phyloP scores from a whole-genome alignment of 2,797 vertebrate species.

The Tenualosa ilisha region DNA sequence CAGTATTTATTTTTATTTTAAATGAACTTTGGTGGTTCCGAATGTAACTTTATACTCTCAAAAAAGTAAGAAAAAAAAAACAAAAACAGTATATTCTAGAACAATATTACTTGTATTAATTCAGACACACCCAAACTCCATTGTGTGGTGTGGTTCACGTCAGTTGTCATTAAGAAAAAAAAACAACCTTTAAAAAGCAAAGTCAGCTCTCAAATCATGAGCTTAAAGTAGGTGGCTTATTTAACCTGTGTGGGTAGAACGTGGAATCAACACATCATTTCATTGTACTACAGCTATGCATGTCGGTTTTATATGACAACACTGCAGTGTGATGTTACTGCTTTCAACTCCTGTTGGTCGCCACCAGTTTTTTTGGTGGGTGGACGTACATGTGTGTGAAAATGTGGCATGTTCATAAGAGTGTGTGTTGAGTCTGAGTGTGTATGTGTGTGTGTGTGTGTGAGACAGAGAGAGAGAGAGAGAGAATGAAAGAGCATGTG shows the following conservation, averaged over 20 bases:
- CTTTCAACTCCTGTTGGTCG: slow-evolving; percentile 61
- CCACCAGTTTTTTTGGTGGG: slow-evolving; percentile 64
- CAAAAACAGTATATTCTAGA: slow-evolving; percentile 54
- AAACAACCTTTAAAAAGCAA: slow-evolving; percentile 16
- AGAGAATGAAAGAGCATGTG: not conserved
- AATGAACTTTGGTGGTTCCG: slow-evolving; percentile 69
- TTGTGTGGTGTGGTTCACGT: slow-evolving; percentile 31
- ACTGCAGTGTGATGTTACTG: slow-evolving; percentile 56
- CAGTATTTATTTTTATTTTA: slow-evolving; percentile 74
- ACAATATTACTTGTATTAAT: slow-evolving; percentile 52
- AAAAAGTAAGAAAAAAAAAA: not conserved
- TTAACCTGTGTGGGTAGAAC: slow-evolving; percentile 49
- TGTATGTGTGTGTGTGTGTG: slow-evolving; percentile 1
- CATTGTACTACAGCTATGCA: slow-evolving; percentile 75
- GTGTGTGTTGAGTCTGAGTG: slow-evolving; percentile 36
- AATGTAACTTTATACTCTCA: slow-evolving; percentile 80
- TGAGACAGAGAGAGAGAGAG: not conserved
- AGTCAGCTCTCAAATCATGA: slow-evolving; percentile 45
- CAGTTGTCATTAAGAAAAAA: slow-evolving; percentile 49
- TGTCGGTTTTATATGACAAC: slow-evolving; percentile 65
- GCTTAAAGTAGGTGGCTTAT: slow-evolving; percentile 42
- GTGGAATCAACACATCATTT: slow-evolving; percentile 52
- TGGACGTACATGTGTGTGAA: slow-evolving; percentile 33
- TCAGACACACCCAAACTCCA: slow-evolving; percentile 46
- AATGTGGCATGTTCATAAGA: slow-evolving; percentile 39